Evolutionary conservation across 1,140 invertebrate species (phyloP).

Genomic region (Procambarus virginalis): DNA sequence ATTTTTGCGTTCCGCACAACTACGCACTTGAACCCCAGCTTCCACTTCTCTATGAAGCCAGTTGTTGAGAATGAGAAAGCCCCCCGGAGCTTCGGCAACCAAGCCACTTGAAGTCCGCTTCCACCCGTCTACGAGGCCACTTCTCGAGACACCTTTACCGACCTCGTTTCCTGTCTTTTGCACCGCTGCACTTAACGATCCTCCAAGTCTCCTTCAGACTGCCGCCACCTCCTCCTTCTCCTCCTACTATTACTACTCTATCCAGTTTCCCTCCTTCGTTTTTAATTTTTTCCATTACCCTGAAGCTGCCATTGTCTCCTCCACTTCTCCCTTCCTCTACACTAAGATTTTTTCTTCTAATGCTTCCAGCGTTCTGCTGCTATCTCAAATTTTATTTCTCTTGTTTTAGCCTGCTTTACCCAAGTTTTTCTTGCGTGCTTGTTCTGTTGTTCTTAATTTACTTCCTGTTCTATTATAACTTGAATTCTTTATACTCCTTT

Average conservation of each 20-base stretch:
- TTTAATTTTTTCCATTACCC: background rate
- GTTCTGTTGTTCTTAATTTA: background rate
- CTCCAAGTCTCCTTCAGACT: constrained; percentile 18
- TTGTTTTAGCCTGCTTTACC: too few species aligned
- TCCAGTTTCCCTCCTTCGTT: background rate
- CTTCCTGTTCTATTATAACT: background rate
- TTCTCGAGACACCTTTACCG: constrained; percentile 31
- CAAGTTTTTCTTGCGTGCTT: too few species aligned
- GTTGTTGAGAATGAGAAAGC: background rate
- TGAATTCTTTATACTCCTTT: too few species aligned
- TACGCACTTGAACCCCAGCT: background rate
- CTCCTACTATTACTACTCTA: too few species aligned
- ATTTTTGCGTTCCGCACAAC: background rate
- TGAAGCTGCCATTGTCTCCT: too few species aligned
- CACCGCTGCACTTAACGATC: constrained; percentile 38
- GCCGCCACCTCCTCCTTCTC: background rate
- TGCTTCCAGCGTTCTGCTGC: too few species aligned
- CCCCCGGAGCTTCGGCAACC: background rate
- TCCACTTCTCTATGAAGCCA: background rate
- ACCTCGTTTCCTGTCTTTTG: constrained; percentile 42
- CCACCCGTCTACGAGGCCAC: background rate
- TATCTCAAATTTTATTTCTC: too few species aligned
- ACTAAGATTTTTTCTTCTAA: too few species aligned
- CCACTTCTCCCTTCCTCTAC: background rate
- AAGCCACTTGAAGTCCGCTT: background rate